A percentile compares a stretch with the other conserved stretches of the same genome.
Evolutionary conservation across 2,888 invertebrate genomes (phyloP).

Genomic region (Tubulanus polymorphus): DNA sequence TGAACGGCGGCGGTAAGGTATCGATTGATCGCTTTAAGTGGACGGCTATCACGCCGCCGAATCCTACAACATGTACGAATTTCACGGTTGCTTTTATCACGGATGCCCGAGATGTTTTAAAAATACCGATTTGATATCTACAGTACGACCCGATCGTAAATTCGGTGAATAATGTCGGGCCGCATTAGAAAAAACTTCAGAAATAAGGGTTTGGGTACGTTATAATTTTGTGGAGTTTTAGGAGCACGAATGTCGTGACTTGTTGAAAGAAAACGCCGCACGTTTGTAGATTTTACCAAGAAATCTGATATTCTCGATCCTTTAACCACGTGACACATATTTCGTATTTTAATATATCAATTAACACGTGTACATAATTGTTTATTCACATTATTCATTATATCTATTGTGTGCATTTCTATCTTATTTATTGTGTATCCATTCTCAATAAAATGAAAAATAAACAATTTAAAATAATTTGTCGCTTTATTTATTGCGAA

Average conservation of each 20-base stretch:
- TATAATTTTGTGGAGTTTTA: constrained; percentile 21
- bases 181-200: constrained; percentile 14
- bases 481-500: too few relatives aligned
- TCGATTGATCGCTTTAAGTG: constrained; percentile 12
- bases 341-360: too few relatives aligned
- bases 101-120: constrained; percentile 21
- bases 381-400: too few relatives aligned
- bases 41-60: constrained; percentile 18
- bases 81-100: constrained; percentile 24
- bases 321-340: constrained; percentile 29
- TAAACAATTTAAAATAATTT: too few relatives aligned
- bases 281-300: constrained; percentile 16
- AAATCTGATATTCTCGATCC: constrained; percentile 18
- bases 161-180: constrained; percentile 4
- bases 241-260: constrained; percentile 25
- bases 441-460: too few relatives aligned
- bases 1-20: not conserved
- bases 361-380: too few relatives aligned
- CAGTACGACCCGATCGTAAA: not conserved
- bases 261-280: constrained; percentile 15
- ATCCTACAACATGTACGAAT: constrained; percentile 17
- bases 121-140: not conserved
- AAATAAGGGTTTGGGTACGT: constrained; percentile 12
- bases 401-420: too few relatives aligned
- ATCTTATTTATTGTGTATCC: too few relatives aligned